Percentiles rank a stretch among this genome's conserved stretches.
Evolutionary conservation across 2,888 invertebrate genomes (phyloP).

Genomic region (Drosophila nr. medialis): DNA sequence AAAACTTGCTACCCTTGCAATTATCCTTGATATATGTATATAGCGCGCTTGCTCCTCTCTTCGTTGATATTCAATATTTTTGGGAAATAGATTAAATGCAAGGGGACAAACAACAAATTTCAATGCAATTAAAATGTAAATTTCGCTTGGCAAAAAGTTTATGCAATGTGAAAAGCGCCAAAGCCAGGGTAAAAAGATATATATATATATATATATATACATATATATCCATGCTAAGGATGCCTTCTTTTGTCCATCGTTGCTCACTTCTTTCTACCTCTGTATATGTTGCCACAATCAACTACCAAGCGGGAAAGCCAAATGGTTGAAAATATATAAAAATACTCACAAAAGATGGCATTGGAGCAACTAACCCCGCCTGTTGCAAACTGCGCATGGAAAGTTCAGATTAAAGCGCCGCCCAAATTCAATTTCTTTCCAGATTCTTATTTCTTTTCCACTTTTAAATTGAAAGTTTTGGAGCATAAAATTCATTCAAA

Average conservation of each 20-base stretch:
- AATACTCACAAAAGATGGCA: conserved; percentile 63
- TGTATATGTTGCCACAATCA: conserved; percentile 23
- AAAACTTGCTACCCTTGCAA: conserved; percentile 65
- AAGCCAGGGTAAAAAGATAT: conserved; percentile 48
- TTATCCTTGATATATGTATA: conserved; percentile 63
- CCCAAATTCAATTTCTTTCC: conserved; percentile 10
- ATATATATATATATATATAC: conserved; percentile 20
- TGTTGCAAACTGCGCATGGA: not conserved
- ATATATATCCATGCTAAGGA: conserved; percentile 24
- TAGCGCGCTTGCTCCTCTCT: not conserved
- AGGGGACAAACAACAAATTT: conserved; percentile 67
- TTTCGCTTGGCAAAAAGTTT: conserved; percentile 63
- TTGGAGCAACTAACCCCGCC: conserved; percentile 15
- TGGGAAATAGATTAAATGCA: conserved; percentile 72
- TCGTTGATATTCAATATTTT: conserved; percentile 78
- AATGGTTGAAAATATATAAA: conserved; percentile 39
- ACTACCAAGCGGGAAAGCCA: conserved; percentile 29
- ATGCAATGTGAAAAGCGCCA: conserved; percentile 52
- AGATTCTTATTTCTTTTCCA: not conserved
- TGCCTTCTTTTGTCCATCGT: not conserved
- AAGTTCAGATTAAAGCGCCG: conserved; percentile 36
- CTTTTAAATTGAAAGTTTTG: conserved; percentile 15
- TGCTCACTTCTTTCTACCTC: not conserved
- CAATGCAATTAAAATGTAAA: conserved; percentile 82
- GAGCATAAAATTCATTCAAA: not conserved